Evolutionary conservation across 2,797 vertebrate species (phyloP).

Genomic region (Tiaroga cobitis): DNA sequence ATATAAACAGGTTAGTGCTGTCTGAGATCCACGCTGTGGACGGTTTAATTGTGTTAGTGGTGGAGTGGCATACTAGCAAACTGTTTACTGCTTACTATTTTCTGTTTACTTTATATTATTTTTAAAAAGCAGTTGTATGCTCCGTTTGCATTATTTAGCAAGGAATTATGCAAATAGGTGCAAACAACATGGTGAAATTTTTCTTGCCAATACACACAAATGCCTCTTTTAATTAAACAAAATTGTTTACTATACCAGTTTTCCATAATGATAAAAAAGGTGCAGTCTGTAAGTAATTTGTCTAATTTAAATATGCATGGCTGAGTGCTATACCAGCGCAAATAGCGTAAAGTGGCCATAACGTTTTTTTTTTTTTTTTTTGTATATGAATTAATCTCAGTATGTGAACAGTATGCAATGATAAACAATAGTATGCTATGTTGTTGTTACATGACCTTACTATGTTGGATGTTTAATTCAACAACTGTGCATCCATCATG

Average conservation of each 20-base stretch:
- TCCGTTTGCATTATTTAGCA: slow-evolving; percentile 7
- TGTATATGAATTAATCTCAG: background rate
- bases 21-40: background rate
- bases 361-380: too few relatives aligned
- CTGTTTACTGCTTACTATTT: background rate
- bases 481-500: background rate
- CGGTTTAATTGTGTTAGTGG: background rate
- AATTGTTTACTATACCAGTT: background rate
- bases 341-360: background rate
- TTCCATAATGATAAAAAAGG: background rate
- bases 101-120: background rate
- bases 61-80: background rate
- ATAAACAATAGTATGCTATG: background rate
- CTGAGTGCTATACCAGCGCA: background rate
- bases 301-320: slow-evolving; percentile 12
- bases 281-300: background rate
- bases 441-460: background rate
- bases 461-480: background rate
- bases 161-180: slow-evolving; percentile 16
- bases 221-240: slow-evolving; percentile 25
- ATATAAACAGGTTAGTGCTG: background rate
- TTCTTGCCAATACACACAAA: slow-evolving; percentile 15
- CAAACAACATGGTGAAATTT: background rate
- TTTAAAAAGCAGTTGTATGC: slow-evolving; percentile 16
- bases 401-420: background rate